Base-by-base conservation (phyloP, 2,113 vertebrate genomes). In the Gasterosteus aculeatus region DNA sequence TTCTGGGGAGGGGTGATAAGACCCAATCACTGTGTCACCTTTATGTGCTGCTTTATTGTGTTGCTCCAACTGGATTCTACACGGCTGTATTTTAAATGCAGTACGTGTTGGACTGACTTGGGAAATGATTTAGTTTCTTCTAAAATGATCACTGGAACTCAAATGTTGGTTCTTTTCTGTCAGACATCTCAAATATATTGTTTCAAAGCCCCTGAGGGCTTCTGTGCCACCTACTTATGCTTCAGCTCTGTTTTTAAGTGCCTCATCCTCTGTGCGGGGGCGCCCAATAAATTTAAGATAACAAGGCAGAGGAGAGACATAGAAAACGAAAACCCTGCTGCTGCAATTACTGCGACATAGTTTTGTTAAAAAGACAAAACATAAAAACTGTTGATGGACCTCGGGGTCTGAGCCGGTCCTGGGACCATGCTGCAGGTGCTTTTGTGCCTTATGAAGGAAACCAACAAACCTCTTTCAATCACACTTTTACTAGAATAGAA, bases 1-100 rank as follows among this genome's bases (percentile, higher is more conserved):
- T 83, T 83, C 72, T 81, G 82, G 62, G 44, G 53, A 81, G 51
- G 46, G 66, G 47, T 61, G 75, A 87, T 86, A 75, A 80, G 80
- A 77, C 54, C 62, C 16, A 41, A 31, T 44, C 59, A 22, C 10
- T 64, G 16, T 56, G 47, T 44, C 29, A n/a, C 12, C 38, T 54
- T 66, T 33, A 61, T 65, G 49, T 72, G 31, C 61, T 79, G 47
- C 41, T 62, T 46, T 26, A 66, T 42, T 54, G 44, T 56, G 56
- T 54, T 56, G 56, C 41, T 78, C 53, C 44, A 57, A 61, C 51
- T 46, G 54, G 54, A 29, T 71, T 67, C 29, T 31, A 22, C 33
- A 53, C 46, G 35, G 54, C 56, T 26, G 26, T 14, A 29, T 33
- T 33, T 57, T 16, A 9, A 57, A 29, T 56, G 5, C 53, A 56